Conservation (phyloP, 2,797 vertebrate genomes). For the Lacerta agilis region DNA sequence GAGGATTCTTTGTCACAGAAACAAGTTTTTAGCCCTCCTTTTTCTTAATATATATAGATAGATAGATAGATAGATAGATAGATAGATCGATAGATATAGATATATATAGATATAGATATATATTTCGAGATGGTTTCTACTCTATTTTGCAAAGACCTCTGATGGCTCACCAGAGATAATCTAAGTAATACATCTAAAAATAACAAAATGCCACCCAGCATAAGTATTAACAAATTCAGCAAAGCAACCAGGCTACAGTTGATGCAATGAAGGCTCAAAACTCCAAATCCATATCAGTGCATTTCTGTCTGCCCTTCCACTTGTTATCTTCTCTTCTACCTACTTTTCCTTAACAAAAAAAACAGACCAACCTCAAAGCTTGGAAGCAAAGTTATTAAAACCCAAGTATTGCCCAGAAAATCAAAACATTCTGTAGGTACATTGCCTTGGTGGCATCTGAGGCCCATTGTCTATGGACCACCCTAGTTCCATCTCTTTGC, state of each 20-base stretch:
- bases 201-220: not conserved
- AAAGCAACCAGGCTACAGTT: not conserved
- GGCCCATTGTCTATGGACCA: not conserved
- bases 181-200: not conserved
- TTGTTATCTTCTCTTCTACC: not conserved
- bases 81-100: no score
- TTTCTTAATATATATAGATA: not conserved
- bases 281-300: not conserved
- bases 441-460: not conserved
- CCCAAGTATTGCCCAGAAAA: not conserved
- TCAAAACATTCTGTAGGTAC: not conserved
- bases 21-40: not conserved
- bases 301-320: no score
- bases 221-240: not conserved
- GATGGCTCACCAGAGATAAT: not conserved
- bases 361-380: not conserved
- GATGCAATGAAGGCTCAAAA: not conserved
- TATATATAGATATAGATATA: no score
- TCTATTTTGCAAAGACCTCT: not conserved
- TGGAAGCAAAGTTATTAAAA: not conserved
- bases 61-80: no score
- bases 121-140: not conserved
- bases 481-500: not conserved
- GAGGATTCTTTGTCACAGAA: not conserved
- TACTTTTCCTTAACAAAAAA: not conserved